These are phyloP conservation scores for Pavo muticus DNA, from an alignment of 2,113 vertebrate genomes.

Conservation along the genomic window DNA sequence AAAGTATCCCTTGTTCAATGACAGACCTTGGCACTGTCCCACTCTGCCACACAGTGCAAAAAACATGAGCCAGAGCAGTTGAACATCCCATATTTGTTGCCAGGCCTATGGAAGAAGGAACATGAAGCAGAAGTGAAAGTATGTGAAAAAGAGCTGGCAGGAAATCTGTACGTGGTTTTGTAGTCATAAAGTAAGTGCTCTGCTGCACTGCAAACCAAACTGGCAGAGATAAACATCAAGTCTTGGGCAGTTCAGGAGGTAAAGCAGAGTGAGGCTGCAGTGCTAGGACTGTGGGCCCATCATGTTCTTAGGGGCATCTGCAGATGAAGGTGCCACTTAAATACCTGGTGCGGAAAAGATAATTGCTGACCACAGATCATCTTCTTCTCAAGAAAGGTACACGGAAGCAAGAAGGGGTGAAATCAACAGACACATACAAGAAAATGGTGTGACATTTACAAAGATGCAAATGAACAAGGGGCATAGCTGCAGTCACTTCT, in stretches of 20 bases:
- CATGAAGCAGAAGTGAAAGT: not conserved
- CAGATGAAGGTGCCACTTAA: not conserved
- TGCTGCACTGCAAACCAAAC: not conserved
- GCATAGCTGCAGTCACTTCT: not conserved
- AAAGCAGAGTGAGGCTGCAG: not conserved
- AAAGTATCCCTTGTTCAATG: not conserved
- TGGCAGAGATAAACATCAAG: not conserved
- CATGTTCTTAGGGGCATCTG: not conserved
- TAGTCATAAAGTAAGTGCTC: not conserved
- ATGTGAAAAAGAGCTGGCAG: not conserved
- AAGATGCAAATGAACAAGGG: conserved; percentile 53
- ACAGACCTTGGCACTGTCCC: not conserved
- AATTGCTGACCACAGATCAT: not conserved
- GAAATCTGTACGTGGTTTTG: not conserved
- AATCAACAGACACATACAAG: not conserved
- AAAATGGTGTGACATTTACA: not conserved
- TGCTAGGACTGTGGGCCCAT: not conserved
- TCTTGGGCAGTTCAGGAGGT: not conserved
- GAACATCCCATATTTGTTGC: not conserved
- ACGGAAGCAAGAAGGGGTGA: not conserved
- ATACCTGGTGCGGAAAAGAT: not conserved
- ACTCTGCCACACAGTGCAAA: not conserved
- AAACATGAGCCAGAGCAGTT: not conserved
- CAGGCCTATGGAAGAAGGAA: not conserved
- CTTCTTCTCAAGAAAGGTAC: not conserved